Evolutionary conservation across 2,888 invertebrate genomes (phyloP).

Genomic region (Oligia fasciuncula): DNA sequence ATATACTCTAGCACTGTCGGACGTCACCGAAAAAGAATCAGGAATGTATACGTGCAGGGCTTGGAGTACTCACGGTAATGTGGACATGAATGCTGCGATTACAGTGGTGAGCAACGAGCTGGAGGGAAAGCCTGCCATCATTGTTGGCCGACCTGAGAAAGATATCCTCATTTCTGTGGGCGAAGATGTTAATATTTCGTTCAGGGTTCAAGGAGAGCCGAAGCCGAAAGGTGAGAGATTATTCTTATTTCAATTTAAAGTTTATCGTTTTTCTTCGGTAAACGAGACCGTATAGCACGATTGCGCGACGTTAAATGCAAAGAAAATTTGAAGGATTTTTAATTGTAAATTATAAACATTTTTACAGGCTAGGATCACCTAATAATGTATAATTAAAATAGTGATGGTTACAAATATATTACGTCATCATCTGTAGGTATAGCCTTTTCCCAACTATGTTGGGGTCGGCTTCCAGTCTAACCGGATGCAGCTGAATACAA

Average conservation of each 20-base stretch:
- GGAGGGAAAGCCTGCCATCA: conserved; percentile 94
- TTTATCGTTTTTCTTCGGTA: no score
- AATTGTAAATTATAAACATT: no score
- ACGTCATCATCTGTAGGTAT: no score
- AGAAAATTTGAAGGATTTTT: no score
- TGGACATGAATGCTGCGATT: conserved; percentile 93
- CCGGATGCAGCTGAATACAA: no score
- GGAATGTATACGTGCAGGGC: conserved; percentile 95
- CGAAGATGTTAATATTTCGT: conserved; percentile 95
- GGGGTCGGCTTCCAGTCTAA: no score
- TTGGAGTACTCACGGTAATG: conserved; percentile 93
- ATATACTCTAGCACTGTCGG: conserved; percentile 93
- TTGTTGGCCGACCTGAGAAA: conserved; percentile 94
- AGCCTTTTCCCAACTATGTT: no score
- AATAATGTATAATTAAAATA: no score
- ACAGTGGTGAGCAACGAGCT: conserved; percentile 91
- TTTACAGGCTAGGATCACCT: no score
- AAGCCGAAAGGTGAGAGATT: conserved; percentile 93
- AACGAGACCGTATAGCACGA: no score
- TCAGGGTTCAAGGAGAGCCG: conserved; percentile 95
- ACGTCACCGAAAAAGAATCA: conserved; percentile 93
- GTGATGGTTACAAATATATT: no score
- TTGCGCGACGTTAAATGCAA: no score
- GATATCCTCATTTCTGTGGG: conserved; percentile 93
- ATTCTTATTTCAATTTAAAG: not conserved